Conservation (phyloP, 2,888 invertebrate species). For the Gisinianus flammeolus region DNA sequence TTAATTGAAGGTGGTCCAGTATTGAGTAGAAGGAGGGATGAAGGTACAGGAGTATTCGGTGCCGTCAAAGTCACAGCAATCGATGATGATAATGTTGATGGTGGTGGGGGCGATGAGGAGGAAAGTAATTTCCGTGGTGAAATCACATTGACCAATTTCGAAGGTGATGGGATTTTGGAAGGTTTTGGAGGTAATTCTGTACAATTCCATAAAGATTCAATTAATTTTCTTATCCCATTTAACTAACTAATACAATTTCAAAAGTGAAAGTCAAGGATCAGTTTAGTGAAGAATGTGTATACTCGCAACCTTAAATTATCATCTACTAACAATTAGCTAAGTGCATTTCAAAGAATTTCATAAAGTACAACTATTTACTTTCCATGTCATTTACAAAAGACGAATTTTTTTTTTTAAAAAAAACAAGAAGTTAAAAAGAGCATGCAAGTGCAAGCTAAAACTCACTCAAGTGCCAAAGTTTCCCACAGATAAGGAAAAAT, state of each 20-base stretch:
- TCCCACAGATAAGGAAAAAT: neutral
- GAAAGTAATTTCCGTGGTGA: conserved; percentile 46
- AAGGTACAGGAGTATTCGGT: neutral
- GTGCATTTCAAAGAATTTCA: too few species aligned
- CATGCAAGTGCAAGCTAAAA: conserved; percentile 26
- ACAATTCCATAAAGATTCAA: neutral
- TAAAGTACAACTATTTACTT: too few species aligned
- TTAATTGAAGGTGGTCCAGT: neutral
- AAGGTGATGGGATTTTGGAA: conserved; percentile 58
- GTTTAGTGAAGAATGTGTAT: too few species aligned
- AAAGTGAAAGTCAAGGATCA: too few species aligned
- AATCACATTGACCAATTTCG: conserved; percentile 51
- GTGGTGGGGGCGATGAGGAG: conserved; percentile 42
- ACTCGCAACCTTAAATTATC: too few species aligned
- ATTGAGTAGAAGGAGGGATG: conserved; percentile 2
- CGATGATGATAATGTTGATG: neutral
- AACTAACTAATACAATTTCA: too few species aligned
- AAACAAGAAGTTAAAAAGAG: too few species aligned
- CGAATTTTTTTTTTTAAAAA: too few species aligned
- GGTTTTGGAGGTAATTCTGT: conserved; percentile 59
- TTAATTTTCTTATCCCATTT: too few species aligned
- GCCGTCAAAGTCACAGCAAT: neutral
- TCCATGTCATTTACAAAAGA: too few species aligned
- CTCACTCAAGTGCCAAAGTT: conserved; percentile 11
- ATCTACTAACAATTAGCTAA: too few species aligned